Conservation (phyloP, 1,140 invertebrate genomes). For the Atopsyche davidsoni region DNA sequence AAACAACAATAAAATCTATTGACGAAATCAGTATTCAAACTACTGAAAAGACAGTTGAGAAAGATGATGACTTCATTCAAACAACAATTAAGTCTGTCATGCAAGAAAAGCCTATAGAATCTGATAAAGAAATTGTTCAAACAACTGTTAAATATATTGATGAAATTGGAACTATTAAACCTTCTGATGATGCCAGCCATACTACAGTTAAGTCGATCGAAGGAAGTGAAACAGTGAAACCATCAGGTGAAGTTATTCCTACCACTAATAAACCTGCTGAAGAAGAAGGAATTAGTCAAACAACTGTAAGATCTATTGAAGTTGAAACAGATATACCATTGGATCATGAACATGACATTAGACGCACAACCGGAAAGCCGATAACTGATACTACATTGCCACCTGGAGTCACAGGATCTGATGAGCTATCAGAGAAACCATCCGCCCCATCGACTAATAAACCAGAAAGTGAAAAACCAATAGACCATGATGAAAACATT, state of each 20-base stretch:
- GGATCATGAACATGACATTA: constrained; percentile 4
- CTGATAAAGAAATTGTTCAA: neutral
- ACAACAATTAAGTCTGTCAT: neutral
- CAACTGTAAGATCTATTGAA: constrained; percentile 17
- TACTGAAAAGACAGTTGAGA: constrained; percentile 6
- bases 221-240: constrained; percentile 3
- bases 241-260: neutral
- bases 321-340: neutral
- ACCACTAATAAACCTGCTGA: neutral
- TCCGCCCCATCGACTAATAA: constrained; percentile 22
- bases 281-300: constrained; percentile 10
- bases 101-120: constrained; percentile 4
- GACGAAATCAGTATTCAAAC: constrained; percentile 6
- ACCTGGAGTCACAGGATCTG: neutral
- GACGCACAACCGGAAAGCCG: neutral
- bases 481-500: neutral
- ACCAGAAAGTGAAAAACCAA: constrained; percentile 29
- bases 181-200: neutral
- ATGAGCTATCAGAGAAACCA: neutral
- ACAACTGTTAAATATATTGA: neutral
- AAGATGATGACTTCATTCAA: constrained; percentile 1
- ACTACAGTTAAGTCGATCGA: neutral
- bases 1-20: neutral
- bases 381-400: neutral
- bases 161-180: constrained; percentile 10